Evolutionary conservation across 2,113 vertebrate species (phyloP).

Genomic region (Holacanthus passer): DNA sequence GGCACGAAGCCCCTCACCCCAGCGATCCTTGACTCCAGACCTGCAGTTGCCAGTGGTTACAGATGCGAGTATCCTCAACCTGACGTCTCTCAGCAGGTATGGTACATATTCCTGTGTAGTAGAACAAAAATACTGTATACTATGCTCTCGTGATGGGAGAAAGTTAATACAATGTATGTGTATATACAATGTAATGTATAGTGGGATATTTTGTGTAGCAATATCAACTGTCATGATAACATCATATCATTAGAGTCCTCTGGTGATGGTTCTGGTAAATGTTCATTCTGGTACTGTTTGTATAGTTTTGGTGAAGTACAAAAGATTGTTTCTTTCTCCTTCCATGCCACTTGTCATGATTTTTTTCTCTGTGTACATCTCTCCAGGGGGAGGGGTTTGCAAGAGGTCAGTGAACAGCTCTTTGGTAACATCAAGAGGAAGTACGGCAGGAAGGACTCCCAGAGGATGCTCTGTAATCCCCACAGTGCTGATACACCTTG

Average conservation of each 20-base stretch:
- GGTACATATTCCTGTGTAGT: neutral
- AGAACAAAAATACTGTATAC: neutral
- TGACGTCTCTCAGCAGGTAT: slow-evolving; percentile 83
- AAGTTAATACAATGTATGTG: neutral
- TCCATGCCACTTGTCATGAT: slow-evolving; percentile 51
- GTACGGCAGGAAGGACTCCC: slow-evolving; percentile 91
- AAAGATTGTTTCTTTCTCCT: slow-evolving; percentile 7
- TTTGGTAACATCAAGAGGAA: slow-evolving; percentile 91
- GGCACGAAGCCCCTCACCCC: slow-evolving; percentile 83
- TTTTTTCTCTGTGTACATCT: slow-evolving; percentile 62
- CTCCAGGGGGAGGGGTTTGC: slow-evolving; percentile 86
- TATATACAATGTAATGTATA: too few species aligned
- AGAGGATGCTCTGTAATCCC: slow-evolving; percentile 84
- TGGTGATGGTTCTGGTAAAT: slow-evolving; percentile 2
- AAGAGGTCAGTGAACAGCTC: slow-evolving; percentile 89
- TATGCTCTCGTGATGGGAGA: neutral
- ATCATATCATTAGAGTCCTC: neutral
- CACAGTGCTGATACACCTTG: slow-evolving; percentile 88
- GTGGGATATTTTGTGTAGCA: neutral
- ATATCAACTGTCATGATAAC: neutral
- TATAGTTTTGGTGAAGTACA: slow-evolving; percentile 9
- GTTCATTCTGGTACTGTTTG: neutral
- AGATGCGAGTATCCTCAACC: slow-evolving; percentile 83
- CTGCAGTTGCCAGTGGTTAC: slow-evolving; percentile 82
- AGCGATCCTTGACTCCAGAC: slow-evolving; percentile 79